phyloP scores from a whole-genome alignment of 2,113 vertebrate genomes.

The Anolis sagrei region DNA sequence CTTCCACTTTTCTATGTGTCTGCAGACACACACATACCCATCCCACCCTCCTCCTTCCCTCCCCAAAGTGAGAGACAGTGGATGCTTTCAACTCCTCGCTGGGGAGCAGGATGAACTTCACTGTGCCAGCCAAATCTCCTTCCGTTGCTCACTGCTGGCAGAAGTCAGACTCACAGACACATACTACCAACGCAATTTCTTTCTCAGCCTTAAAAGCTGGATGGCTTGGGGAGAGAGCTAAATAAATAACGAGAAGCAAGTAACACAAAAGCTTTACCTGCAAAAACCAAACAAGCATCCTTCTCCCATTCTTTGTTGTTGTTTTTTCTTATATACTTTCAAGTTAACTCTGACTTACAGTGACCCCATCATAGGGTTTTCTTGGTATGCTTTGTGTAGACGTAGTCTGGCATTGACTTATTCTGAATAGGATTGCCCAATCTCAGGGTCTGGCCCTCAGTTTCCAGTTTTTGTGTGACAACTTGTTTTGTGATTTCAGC shows the following conservation, averaged over 20 bases:
- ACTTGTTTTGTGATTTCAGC: no score
- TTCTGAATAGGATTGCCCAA: not conserved
- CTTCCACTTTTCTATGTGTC: slow-evolving; percentile 43
- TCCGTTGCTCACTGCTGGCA: slow-evolving; percentile 57
- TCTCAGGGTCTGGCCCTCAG: no score
- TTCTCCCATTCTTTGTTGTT: not conserved
- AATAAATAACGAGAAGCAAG: slow-evolving; percentile 42
- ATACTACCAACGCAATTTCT: slow-evolving; percentile 37
- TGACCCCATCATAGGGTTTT: not conserved
- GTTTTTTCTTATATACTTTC: slow-evolving; percentile 33
- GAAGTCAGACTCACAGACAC: slow-evolving; percentile 46
- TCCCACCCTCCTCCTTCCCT: slow-evolving; percentile 30
- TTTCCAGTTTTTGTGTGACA: no score
- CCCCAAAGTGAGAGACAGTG: slow-evolving; percentile 58
- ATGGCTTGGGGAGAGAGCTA: slow-evolving; percentile 42
- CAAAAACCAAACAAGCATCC: slow-evolving; percentile 42
- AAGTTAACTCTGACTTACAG: not conserved
- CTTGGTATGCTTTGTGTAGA: not conserved
- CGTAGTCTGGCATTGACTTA: no score
- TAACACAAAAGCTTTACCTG: slow-evolving; percentile 28
- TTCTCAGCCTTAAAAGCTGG: slow-evolving; percentile 55
- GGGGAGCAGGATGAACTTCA: slow-evolving; percentile 47
- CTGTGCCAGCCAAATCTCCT: slow-evolving; percentile 33
- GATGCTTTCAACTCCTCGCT: slow-evolving; percentile 48
- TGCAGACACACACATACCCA: not conserved